These are phyloP conservation scores for Dioctria linearis DNA, from an alignment of 2,888 invertebrate genomes.

Conservation along the genomic window DNA sequence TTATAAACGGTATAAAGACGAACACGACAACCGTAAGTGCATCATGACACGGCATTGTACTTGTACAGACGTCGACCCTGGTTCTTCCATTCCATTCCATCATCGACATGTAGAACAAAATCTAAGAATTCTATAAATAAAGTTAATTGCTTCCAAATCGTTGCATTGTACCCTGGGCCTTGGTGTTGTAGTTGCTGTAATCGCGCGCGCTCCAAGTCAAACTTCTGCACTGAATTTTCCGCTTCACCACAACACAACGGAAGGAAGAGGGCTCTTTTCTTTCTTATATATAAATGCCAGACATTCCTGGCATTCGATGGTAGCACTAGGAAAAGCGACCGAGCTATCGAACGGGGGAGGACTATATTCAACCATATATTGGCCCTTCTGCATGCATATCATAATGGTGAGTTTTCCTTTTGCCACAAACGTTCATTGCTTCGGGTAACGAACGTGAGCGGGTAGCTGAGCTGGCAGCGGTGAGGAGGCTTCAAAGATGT, in stretches of 20 bases:
- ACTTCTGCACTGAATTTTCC: slow-evolving; percentile 58
- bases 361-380: neutral
- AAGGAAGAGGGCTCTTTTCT: slow-evolving; percentile 15
- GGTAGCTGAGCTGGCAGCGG: neutral
- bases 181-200: slow-evolving; percentile 27
- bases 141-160: slow-evolving; percentile 59
- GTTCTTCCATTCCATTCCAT: neutral
- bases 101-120: slow-evolving; percentile 34
- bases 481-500: slow-evolving; percentile 25
- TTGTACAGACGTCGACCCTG: neutral
- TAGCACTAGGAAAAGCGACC: neutral
- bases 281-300: slow-evolving; percentile 17
- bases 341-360: slow-evolving; percentile 2
- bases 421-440: slow-evolving; percentile 29
- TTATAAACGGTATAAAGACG: neutral
- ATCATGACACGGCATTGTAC: slow-evolving; percentile 9
- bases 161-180: slow-evolving; percentile 52
- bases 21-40: slow-evolving; percentile 1
- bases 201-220: slow-evolving; percentile 52
- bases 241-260: slow-evolving; percentile 52
- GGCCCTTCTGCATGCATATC: slow-evolving; percentile 27
- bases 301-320: slow-evolving; percentile 51
- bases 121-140: slow-evolving; percentile 56
- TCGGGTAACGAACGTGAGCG: slow-evolving; percentile 14
- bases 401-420: slow-evolving; percentile 24